Percentiles rank a stretch among this genome's conserved stretches.
Evolutionary conservation across 2,113 vertebrate species (phyloP).

Genomic region (Eptesicus fuscus): DNA sequence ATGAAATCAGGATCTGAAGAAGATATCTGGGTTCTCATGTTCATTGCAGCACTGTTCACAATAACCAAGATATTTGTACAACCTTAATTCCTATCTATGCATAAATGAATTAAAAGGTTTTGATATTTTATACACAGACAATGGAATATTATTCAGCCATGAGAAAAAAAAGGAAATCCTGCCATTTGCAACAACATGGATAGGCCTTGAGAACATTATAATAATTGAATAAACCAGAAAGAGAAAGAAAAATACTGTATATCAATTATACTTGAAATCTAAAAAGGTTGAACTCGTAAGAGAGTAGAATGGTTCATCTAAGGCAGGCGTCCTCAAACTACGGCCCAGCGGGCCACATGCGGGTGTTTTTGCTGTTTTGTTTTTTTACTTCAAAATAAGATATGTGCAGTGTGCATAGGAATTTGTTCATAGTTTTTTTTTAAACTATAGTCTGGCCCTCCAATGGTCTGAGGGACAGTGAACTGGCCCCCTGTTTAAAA

Average conservation of each 20-base stretch:
- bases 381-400: too few relatives aligned
- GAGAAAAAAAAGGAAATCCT: not conserved
- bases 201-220: not conserved
- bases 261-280: not conserved
- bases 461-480: too few relatives aligned
- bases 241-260: not conserved
- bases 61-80: not conserved
- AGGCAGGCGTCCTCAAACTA: too few relatives aligned
- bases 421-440: too few relatives aligned
- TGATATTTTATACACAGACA: not conserved
- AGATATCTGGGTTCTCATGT: not conserved
- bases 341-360: too few relatives aligned
- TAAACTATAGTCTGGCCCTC: too few relatives aligned
- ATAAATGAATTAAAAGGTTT: not conserved
- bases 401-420: too few relatives aligned
- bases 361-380: too few relatives aligned
- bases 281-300: not conserved
- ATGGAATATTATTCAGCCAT: not conserved
- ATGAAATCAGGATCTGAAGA: not conserved
- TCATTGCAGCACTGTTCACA: not conserved
- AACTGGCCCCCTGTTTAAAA: too few relatives aligned
- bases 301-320: not conserved
- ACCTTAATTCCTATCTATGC: not conserved
- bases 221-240: not conserved
- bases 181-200: not conserved